Conservation (phyloP, 2,797 vertebrate genomes). For the Momotus momota region DNA sequence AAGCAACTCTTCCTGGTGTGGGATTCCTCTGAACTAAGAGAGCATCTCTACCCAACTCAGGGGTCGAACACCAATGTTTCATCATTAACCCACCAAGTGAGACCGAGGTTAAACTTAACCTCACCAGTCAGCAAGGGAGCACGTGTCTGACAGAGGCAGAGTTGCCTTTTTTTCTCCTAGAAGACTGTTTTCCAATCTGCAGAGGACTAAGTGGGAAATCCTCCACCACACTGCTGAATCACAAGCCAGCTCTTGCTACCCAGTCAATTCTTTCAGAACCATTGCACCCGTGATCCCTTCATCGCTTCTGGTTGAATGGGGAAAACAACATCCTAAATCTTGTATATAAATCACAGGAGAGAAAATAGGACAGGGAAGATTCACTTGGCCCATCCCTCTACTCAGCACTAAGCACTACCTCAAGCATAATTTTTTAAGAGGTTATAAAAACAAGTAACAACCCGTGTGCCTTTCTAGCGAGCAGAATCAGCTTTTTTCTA, state of each 20-base stretch:
- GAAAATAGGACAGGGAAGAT: neutral
- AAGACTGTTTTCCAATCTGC: neutral
- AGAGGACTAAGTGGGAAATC: neutral
- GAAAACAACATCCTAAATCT: neutral
- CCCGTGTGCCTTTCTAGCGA: neutral
- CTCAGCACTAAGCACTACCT: neutral
- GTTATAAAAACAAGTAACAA: neutral
- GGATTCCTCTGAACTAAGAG: neutral
- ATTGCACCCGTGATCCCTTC: neutral
- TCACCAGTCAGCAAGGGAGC: neutral
- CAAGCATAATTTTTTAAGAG: neutral
- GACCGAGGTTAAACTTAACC: neutral
- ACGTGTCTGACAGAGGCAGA: neutral
- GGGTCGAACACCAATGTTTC: neutral
- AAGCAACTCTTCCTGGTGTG: neutral
- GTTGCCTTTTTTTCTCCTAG: rapidly evolving
- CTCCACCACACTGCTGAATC: neutral
- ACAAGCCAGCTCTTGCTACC: neutral
- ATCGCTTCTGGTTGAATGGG: neutral
- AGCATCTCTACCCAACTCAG: neutral
- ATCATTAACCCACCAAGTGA: neutral
- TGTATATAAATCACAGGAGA: neutral
- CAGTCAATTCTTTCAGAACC: neutral
- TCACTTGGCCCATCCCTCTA: neutral
- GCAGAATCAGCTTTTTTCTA: neutral